These are phyloP conservation scores for Mercenaria mercenaria DNA, from an alignment of 1,140 invertebrate species.

Conservation along the genomic window DNA sequence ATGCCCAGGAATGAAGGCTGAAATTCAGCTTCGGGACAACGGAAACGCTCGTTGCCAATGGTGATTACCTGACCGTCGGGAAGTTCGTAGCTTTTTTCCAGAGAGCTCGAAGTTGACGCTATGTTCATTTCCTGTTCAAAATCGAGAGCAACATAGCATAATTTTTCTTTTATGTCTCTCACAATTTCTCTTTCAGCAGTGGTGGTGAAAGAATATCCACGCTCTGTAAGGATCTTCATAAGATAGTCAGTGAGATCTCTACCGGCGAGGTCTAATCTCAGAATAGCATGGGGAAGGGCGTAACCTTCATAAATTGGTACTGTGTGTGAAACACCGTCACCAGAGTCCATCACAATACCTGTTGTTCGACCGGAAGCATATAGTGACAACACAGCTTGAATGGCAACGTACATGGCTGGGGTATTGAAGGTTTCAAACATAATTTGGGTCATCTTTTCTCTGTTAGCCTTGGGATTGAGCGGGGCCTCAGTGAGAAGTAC, in stretches of 20 bases:
- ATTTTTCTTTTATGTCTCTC: conserved; percentile 92
- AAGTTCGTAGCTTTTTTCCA: conserved; percentile 86
- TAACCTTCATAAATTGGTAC: conserved; percentile 95
- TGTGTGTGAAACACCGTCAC: conserved; percentile 96
- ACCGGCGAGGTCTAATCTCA: conserved; percentile 96
- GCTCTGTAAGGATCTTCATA: conserved; percentile 97
- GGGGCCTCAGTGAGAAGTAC: too few relatives aligned
- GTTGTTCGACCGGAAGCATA: conserved; percentile 97
- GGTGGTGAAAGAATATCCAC: conserved; percentile 95
- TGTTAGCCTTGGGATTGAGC: too few relatives aligned
- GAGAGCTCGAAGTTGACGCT: conserved; percentile 89
- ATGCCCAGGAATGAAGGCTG: conserved; percentile 86
- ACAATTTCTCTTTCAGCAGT: conserved; percentile 96
- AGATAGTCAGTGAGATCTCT: conserved; percentile 98
- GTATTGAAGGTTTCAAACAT: conserved; percentile 92
- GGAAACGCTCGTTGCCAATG: conserved; percentile 83
- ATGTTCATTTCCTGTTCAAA: conserved; percentile 95
- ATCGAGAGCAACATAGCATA: conserved; percentile 85
- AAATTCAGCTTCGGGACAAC: conserved; percentile 91
- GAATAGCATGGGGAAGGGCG: conserved; percentile 90
- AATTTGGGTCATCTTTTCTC: too few relatives aligned
- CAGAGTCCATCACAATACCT: conserved; percentile 96
- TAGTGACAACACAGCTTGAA: conserved; percentile 94
- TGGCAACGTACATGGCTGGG: conserved; percentile 97
- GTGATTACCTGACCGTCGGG: conserved; percentile 86